A percentile compares a stretch with the other conserved stretches of the same genome.
Evolutionary conservation across 2,113 vertebrate species (phyloP).

Genomic region (Leptocoma aspasia): DNA sequence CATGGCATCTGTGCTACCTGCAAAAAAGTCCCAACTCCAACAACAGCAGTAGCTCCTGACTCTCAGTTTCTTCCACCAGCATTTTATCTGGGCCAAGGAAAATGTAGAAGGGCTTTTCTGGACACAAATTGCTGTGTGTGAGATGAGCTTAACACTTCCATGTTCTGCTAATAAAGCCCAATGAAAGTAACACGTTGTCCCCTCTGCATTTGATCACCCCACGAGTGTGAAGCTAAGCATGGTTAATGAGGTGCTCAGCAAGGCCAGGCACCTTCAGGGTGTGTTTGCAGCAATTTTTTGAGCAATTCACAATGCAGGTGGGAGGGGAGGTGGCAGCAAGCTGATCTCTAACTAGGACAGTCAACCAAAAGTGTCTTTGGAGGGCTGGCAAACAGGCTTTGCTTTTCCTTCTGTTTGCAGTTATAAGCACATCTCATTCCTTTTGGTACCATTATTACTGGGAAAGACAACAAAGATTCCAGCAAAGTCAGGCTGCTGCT

Average conservation of each 20-base stretch:
- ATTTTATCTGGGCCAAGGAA: neutral
- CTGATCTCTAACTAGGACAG: neutral
- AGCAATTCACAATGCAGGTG: neutral
- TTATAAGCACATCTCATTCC: neutral
- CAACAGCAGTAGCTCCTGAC: neutral
- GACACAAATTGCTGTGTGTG: neutral
- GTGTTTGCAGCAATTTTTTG: neutral
- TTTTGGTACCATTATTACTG: neutral
- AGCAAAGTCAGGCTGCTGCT: neutral
- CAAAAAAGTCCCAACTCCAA: neutral
- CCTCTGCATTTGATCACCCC: neutral
- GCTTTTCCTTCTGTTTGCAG: neutral
- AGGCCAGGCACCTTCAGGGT: neutral
- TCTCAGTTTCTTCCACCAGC: neutral
- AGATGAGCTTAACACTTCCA: neutral
- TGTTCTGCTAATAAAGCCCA: neutral
- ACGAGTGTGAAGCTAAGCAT: neutral
- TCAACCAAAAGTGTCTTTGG: neutral
- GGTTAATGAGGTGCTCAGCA: neutral
- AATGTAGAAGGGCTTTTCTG: neutral
- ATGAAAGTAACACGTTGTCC: neutral
- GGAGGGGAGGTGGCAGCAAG: neutral
- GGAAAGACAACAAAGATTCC: neutral
- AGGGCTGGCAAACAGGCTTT: neutral
- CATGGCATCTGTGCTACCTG: neutral